Conservation (phyloP, 2,888 invertebrate genomes). For the Dioctria linearis region DNA sequence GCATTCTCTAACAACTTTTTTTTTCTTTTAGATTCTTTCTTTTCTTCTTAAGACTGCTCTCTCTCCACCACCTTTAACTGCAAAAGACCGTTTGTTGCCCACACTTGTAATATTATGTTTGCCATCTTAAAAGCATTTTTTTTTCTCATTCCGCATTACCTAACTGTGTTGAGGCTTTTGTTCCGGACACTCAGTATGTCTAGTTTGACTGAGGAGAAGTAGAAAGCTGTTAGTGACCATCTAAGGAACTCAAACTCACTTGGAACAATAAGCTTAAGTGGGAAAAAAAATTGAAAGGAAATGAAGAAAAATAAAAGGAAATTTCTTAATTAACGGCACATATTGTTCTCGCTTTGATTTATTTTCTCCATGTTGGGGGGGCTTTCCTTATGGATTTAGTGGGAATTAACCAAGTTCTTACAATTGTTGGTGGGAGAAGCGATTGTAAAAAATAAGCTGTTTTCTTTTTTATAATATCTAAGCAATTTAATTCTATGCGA, state of each 20-base stretch:
- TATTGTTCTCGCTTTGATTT: slow-evolving; percentile 40
- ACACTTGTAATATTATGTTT: slow-evolving; percentile 52
- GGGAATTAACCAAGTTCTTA: background rate
- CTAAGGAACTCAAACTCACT: slow-evolving; percentile 55
- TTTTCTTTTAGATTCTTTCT: background rate
- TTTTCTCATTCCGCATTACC: slow-evolving; percentile 5
- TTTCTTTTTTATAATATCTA: too few relatives aligned
- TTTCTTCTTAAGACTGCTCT: background rate
- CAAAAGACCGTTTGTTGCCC: background rate
- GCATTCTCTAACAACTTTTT: slow-evolving; percentile 4
- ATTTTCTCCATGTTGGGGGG: background rate
- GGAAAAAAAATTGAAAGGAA: slow-evolving; percentile 53
- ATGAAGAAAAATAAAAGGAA: slow-evolving; percentile 53
- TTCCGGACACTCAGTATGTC: slow-evolving; percentile 37
- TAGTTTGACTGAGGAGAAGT: slow-evolving; percentile 38
- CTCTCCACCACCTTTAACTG: background rate
- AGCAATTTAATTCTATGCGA: too few relatives aligned
- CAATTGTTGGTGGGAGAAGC: too few relatives aligned
- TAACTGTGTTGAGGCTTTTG: slow-evolving; percentile 36
- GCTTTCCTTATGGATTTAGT: background rate
- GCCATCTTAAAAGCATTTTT: slow-evolving; percentile 57
- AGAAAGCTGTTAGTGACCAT: slow-evolving; percentile 57
- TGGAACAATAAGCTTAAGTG: slow-evolving; percentile 50
- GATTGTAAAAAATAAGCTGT: too few relatives aligned
- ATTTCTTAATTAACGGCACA: slow-evolving; percentile 52